phyloP scores from a whole-genome alignment of 2,797 vertebrate genomes.

The Zenarchopterus dispar region DNA sequence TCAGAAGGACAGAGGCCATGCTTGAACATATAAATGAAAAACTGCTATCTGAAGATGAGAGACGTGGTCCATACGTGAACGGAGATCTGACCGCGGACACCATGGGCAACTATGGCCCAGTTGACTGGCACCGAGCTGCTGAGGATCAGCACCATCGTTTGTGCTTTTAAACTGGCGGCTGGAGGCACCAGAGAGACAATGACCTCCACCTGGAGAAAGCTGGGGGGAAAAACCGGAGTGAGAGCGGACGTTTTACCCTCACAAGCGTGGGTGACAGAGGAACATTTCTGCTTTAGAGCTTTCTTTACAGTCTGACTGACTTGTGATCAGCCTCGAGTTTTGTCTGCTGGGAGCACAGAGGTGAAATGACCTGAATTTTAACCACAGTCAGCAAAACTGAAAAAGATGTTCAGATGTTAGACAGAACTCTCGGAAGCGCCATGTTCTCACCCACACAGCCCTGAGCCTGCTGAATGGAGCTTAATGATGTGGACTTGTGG shows the following conservation, averaged over 20 bases:
- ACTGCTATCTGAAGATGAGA: neutral
- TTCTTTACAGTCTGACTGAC: neutral
- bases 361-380: neutral
- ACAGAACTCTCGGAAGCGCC: neutral
- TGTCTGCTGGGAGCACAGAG: neutral
- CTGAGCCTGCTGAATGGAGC: constrained; percentile 77
- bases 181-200: constrained; percentile 75
- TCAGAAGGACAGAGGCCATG: neutral
- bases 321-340: neutral
- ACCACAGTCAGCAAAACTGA: no score
- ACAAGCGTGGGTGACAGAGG: no score
- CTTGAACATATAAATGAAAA: neutral
- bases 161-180: constrained; percentile 34
- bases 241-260: neutral
- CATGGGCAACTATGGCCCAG: constrained; percentile 77
- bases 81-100: constrained; percentile 74
- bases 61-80: constrained; percentile 70
- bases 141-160: constrained; percentile 76
- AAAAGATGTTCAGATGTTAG: constrained; percentile 1
- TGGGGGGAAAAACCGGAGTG: constrained; percentile 38
- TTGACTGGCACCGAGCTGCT: constrained; percentile 79
- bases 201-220: constrained; percentile 80
- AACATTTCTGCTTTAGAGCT: neutral
- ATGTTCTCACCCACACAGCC: constrained; percentile 77
- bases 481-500: constrained; percentile 81